A percentile compares a stretch with the other conserved stretches of the same genome.
phyloP scores from a whole-genome alignment of 2,888 invertebrate species.

The Tigriopus californicus region DNA sequence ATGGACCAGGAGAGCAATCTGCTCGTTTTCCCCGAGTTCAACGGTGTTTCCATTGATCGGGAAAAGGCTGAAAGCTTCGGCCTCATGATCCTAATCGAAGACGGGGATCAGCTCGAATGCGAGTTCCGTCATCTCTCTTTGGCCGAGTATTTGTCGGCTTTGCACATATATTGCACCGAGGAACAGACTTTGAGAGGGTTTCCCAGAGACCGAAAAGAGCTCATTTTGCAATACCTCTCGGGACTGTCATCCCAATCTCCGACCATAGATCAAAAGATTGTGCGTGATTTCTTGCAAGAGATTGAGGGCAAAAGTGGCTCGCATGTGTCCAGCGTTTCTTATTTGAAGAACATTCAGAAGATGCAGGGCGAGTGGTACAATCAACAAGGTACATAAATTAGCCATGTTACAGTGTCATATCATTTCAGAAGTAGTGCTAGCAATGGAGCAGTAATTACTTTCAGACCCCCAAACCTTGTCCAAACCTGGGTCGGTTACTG shows the following conservation, averaged over 20 bases:
- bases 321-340: neutral
- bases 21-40: constrained; percentile 7
- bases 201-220: constrained; percentile 13
- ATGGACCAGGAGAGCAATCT: neutral
- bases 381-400: constrained; percentile 5
- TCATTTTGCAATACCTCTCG: constrained; percentile 13
- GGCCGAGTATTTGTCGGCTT: constrained; percentile 15
- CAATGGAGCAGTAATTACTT: neutral
- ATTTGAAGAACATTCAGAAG: constrained; percentile 10
- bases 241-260: constrained; percentile 3
- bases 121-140: constrained; percentile 15
- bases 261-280: constrained; percentile 8
- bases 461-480: neutral
- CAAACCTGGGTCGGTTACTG: no score
- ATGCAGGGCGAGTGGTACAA: constrained; percentile 16
- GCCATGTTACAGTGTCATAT: neutral
- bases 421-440: neutral
- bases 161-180: constrained; percentile 12
- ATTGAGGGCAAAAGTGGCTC: neutral
- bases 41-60: constrained; percentile 7
- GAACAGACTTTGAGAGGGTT: constrained; percentile 9
- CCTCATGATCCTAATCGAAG: constrained; percentile 9
- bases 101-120: constrained; percentile 7
- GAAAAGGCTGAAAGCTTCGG: constrained; percentile 11
- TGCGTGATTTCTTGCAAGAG: constrained; percentile 5